Evolutionary conservation across 2,797 vertebrate species (phyloP), one percentile per base, ranked within the genome.

Genomic region (Aldrovandia affinis): DNA sequence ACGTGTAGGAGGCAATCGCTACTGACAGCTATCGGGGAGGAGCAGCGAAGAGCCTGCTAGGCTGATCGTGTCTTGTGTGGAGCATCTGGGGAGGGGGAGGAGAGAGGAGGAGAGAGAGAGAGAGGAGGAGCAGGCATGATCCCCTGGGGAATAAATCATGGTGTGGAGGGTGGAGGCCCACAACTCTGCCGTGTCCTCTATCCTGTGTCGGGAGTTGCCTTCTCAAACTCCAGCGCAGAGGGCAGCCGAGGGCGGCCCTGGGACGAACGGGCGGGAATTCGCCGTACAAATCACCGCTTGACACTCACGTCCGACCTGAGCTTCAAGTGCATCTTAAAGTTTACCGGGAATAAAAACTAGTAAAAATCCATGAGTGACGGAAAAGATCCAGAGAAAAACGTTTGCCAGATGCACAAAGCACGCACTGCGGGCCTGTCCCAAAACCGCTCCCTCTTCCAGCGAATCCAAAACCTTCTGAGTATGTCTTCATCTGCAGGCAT

Each of bases 21-120:
- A 92, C 90, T 93, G 93, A 93, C 92, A 92, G 91, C 88, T 89
- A n/a, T 94, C 91, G 88, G 85, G 87, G 85, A 83, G 83, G 83
- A 81, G 83, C 81, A 90, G 85, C 86, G 85, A 87, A 85, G 86
- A 86, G 85, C 90, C 86, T 86, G 87, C 80, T 81, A 78, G 84
- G 90, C 88, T 91, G 89, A 91, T 89, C 82, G 57, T 84, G 86
- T 78, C 44, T 36, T 15, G 25, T 28, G 39, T 80, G 88, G 88
- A 84, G 85, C 82, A 5, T 18, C 4, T 15, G 61, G 90, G 84
- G 84, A 36, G 80, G 86, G 88, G 47, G 68, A 86, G 80, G 85
- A 52, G 59, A 70, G 86, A 88, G 70, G 80, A 44, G 59, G 20
- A 84, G 86, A 88, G 70, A 79, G 86, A 87, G 87, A 88, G 85